A percentile compares a stretch with the other conserved stretches of the same genome.
These are phyloP conservation scores for Rhea pennata DNA, from an alignment of 2,113 vertebrate species.

Conservation along the genomic window DNA sequence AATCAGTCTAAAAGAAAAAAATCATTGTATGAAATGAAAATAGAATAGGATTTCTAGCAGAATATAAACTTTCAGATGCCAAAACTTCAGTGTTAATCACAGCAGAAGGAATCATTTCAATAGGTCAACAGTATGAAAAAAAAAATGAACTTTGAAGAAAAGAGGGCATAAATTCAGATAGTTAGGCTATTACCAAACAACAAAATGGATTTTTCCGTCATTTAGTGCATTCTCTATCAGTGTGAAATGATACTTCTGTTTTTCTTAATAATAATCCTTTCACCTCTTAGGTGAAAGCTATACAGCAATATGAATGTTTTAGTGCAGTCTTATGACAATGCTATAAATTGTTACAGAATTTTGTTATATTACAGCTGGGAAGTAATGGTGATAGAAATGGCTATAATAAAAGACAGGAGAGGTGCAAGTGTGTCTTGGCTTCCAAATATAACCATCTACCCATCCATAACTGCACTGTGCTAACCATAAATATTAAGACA, in stretches of 20 bases:
- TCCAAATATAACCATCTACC: not conserved
- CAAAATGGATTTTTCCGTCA: not conserved
- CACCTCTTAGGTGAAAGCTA: not conserved
- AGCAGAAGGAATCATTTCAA: not conserved
- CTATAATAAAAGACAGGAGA: not conserved
- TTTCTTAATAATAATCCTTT: not conserved
- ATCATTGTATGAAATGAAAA: not conserved
- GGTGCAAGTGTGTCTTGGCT: not conserved
- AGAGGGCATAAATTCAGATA: not conserved
- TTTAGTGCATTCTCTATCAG: not conserved
- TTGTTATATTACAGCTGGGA: not conserved
- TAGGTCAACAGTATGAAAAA: not conserved
- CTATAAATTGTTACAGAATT: not conserved
- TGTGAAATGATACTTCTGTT: not conserved
- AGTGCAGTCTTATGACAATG: not conserved
- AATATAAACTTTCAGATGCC: not conserved
- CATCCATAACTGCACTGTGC: not conserved
- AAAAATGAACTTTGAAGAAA: not conserved
- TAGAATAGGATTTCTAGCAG: not conserved
- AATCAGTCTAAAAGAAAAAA: slow-evolving; percentile 80
- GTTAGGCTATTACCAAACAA: not conserved
- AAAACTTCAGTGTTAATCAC: not conserved
- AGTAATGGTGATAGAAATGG: not conserved
- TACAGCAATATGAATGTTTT: not conserved
- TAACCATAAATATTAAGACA: not conserved